Conservation (phyloP, 2,888 invertebrate species). For the Dromius quadrimaculatus region DNA sequence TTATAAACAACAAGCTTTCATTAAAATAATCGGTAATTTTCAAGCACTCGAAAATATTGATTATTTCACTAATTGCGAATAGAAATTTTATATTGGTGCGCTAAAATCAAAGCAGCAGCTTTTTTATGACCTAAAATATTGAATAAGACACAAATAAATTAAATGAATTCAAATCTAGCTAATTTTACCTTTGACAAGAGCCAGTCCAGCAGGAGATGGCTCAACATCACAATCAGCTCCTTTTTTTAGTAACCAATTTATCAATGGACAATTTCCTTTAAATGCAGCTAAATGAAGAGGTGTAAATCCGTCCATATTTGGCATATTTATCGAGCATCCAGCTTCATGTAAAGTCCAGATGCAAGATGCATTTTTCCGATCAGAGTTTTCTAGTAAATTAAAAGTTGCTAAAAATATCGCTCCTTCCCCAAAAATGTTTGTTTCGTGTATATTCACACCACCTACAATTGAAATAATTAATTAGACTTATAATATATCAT, state of each 20-base stretch:
- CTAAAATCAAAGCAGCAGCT: constrained; percentile 17
- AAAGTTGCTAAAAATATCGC: constrained; percentile 61
- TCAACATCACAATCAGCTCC: constrained; percentile 55
- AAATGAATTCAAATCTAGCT: not conserved
- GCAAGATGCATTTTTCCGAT: constrained; percentile 60
- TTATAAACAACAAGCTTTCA: too few species aligned
- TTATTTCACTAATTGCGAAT: not conserved
- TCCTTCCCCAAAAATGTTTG: constrained; percentile 59
- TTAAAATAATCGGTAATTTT: not conserved
- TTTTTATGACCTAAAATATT: constrained; percentile 26
- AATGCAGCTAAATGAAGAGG: constrained; percentile 62
- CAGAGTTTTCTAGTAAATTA: constrained; percentile 58
- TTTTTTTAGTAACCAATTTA: constrained; percentile 60
- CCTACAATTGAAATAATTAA: constrained; percentile 23
- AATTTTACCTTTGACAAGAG: constrained; percentile 50
- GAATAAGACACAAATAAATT: not conserved
- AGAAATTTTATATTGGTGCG: constrained; percentile 8
- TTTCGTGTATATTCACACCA: constrained; percentile 59
- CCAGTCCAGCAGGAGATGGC: constrained; percentile 60
- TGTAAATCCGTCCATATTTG: constrained; percentile 59
- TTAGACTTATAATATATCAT: not conserved
- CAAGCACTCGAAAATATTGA: not conserved
- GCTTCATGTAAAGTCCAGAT: constrained; percentile 61
- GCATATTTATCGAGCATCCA: constrained; percentile 61
- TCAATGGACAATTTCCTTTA: constrained; percentile 61